Base-by-base conservation (phyloP, 2,888 invertebrate genomes). In the Thecophora atra region DNA sequence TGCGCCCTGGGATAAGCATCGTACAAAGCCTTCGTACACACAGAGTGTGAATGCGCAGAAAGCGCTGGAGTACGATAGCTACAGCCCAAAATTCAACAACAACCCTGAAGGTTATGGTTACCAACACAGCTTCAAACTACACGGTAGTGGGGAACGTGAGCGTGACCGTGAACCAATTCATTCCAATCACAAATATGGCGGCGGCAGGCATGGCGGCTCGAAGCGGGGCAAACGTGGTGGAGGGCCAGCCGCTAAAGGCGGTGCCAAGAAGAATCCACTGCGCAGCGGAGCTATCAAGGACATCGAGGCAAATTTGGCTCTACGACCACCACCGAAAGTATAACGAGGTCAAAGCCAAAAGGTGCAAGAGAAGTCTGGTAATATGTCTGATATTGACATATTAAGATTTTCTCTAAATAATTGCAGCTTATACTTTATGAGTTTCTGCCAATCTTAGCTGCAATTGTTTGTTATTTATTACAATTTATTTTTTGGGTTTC, bases 81-180 rank as follows among this genome's bases (percentile, higher is more conserved):
- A 86, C 68, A 86, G 80, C 75, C 86, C 86, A 19, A 86, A 85
- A 75, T 85, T 80, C 68, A 86, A 86, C 65, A 85, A 86, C 52
- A 86, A 86, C 77, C 86, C 86, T 8, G 86, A 86, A 71, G 85
- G 85, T 2, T 85, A 84, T 73, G 85, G 86, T 66, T 86, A 86
- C 42, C 86, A 86, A 75, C 85, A 86, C 51, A 81, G 83, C 13
- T 84, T 84, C 70, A 82, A 82, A 74, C 71, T 75, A 17, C 78
- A 78, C 21, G 13, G 15, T 42, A 72, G 30, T 24, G 19, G 62
- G 21, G 62, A 62, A 4, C 62, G 51, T n/a, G 68, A 72, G 15
- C 24, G 67, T 1, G 72, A 70, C 11, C 71, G 56, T 30, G 67
- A 70, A 58, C 68, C 37, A 2, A 1, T 26, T n/a, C 71, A 67